Percentiles rank a stretch among this genome's conserved stretches.
phyloP scores from a whole-genome alignment of 2,888 invertebrate genomes.

The Epirrhoe alternata region DNA sequence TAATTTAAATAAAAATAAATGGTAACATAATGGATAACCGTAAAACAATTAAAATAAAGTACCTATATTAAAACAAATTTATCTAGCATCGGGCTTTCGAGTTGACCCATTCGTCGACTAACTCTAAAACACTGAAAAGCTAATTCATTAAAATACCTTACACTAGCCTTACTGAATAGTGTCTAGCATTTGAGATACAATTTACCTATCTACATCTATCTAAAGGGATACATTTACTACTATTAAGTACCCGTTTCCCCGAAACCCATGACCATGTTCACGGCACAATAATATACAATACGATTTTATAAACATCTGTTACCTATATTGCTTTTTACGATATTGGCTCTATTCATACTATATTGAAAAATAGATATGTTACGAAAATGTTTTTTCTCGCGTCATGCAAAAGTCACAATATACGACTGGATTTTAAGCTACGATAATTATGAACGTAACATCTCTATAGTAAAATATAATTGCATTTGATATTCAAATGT shows the following conservation, averaged over 20 bases:
- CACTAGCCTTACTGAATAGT: conserved; percentile 64
- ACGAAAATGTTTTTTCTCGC: no score
- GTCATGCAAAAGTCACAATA: no score
- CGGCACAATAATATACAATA: conserved; percentile 28
- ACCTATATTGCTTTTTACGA: conserved; percentile 24
- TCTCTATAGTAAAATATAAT: no score
- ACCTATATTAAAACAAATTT: conserved; percentile 67
- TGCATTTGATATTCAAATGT: conserved; percentile 16
- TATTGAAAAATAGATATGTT: no score
- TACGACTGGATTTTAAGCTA: no score
- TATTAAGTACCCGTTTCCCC: conserved; percentile 78
- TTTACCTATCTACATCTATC: conserved; percentile 72
- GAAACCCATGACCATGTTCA: conserved; percentile 52
- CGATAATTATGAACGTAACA: no score
- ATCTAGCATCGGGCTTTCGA: conserved; percentile 76
- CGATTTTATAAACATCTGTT: conserved; percentile 19
- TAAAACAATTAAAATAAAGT: conserved; percentile 23
- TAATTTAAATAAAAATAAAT: no score
- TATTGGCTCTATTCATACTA: conserved; percentile 8
- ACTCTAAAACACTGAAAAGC: conserved; percentile 85
- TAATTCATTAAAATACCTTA: conserved; percentile 63
- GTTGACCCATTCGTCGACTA: conserved; percentile 84
- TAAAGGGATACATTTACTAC: conserved; percentile 62
- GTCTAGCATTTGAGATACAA: conserved; percentile 73
- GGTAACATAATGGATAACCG: conserved; percentile 20